Base-by-base conservation (phyloP, 2,113 vertebrate genomes). In the Rhinichthys klamathensis region DNA sequence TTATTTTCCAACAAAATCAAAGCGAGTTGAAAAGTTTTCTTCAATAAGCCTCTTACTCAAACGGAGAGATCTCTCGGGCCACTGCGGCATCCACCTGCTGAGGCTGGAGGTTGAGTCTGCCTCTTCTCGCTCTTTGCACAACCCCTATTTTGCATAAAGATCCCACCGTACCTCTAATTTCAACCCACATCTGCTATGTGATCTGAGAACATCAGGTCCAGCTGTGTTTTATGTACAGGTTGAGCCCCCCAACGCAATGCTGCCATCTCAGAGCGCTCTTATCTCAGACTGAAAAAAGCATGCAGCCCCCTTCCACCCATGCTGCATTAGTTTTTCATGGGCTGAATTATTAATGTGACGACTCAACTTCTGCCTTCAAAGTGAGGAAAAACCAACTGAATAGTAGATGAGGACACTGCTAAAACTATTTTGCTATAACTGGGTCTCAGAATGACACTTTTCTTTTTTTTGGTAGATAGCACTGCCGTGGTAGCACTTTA, bases 1-100 rank as follows among this genome's bases (percentile, higher is more conserved):
- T 88, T 86, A 83, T 83, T 84, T 41, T 79, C 23, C 60, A 35
- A 51, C 74, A 51, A n/a, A 82, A 86, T 88, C 87, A 88, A 85
- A 85, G 84, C 49, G 30, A 38, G 69, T 23, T 32, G 5, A 46
- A 30, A 30, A 30, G 30, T 30, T 30, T 30, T 30, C 30, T 30
- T 30, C 30, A 30, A 30, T 30, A 30, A 54, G 44, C 76, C 54
- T 63, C 65, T 56, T 69, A 44, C 5, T 76, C 51, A 63, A 21
- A 2, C 16, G 6, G 77, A 46, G 69, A 76, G 35, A 87, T 82
- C 78, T 69, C 72, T 38, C 65, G 30, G 87, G 75, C 25, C 49
- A 44, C 49, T 70, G 63, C 32, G 21, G n/a, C 21, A 61, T 60
- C 27, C 76, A 38, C 81, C 81, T 84, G 76, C 51, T 65, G 38